Percentiles rank a stretch among this genome's conserved stretches.
These are phyloP conservation scores for Caenorhabditis doughertyi DNA, from an alignment of 2,888 invertebrate genomes.

Conservation along the genomic window DNA sequence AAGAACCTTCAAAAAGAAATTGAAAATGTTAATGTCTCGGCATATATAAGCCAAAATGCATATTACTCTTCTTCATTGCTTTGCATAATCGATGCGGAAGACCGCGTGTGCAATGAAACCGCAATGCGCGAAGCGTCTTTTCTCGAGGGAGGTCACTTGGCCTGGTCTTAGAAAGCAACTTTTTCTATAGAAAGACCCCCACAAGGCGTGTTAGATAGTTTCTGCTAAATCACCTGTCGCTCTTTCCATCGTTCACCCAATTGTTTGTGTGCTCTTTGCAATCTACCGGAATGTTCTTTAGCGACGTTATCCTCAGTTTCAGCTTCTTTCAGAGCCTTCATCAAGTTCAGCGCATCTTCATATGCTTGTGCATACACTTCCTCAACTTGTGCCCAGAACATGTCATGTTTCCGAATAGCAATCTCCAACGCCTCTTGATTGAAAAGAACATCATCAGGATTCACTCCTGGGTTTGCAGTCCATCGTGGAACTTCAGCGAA, in stretches of 20 bases:
- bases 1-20: slow-evolving; percentile 59
- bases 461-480: slow-evolving; percentile 74
- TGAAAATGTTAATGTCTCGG: no score
- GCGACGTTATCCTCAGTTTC: slow-evolving; percentile 59
- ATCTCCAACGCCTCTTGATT: slow-evolving; percentile 65
- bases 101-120: no score
- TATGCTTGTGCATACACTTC: slow-evolving; percentile 66
- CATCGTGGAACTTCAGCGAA: slow-evolving; percentile 71
- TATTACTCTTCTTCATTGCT: no score
- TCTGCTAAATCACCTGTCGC: slow-evolving; percentile 54
- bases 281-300: slow-evolving; percentile 43
- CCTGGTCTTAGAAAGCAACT: no score
- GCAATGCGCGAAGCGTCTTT: no score
- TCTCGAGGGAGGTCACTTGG: no score
- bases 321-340: slow-evolving; percentile 61
- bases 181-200: no score
- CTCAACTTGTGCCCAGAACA: slow-evolving; percentile 64
- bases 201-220: neutral
- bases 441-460: slow-evolving; percentile 67
- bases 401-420: slow-evolving; percentile 65
- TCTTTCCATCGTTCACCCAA: slow-evolving; percentile 68
- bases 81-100: neutral
- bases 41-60: no score
- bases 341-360: slow-evolving; percentile 58
- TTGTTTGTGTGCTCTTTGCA: slow-evolving; percentile 67